Evolutionary conservation across 2,113 vertebrate species (phyloP), one percentile per base, ranked within the genome.

Genomic region (Spea multiplicata): DNA sequence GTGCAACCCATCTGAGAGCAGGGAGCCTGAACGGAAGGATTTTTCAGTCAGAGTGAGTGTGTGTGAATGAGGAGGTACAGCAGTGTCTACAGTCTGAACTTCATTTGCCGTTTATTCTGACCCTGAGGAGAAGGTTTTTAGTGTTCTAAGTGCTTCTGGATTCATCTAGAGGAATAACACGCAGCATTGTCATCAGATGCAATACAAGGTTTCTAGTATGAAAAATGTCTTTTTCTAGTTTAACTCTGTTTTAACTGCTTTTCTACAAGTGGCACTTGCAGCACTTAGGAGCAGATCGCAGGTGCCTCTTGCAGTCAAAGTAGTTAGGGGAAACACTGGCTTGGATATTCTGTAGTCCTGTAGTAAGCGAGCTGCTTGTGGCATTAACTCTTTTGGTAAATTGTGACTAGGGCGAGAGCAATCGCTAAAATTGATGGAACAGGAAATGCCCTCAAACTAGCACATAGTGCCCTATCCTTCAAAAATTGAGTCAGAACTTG

Each of bases 21-120:
- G 78, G 84, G 83, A 66, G 83, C 77, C 69, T 17, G 52, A 74
- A 83, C 44, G 82, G 59, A 82, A 67, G 71, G 88, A 84, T 88
- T 88, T 30, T 85, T 86, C 85, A 85, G 92, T 85, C 85, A 85
- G 92, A 91, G 90, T 92, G 91, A 91, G 88, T 93, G 92, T 92
- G 93, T 90, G 89, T 91, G 93, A 91, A 85, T 94, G 93, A 93
- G 90, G 89, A 88, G 90, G 90, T 90, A 80, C 71, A 80, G 71
- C 77, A 73, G 71, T 75, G 73, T 90, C 90, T 85, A 91, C 92
- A 91, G 92, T 93, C 91, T 93, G 92, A 87, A 87, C 91, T 92
- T 91, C 87, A 85, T 78, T 78, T 91, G 88, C 91, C 90, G 88
- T 92, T 91, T 85, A 16, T 74, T 80, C 71, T 80, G 44, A 49